These are phyloP conservation scores for Anneissia japonica DNA, from an alignment of 35 echinoderm and acorn worm genomes.

Conservation along the genomic window DNA sequence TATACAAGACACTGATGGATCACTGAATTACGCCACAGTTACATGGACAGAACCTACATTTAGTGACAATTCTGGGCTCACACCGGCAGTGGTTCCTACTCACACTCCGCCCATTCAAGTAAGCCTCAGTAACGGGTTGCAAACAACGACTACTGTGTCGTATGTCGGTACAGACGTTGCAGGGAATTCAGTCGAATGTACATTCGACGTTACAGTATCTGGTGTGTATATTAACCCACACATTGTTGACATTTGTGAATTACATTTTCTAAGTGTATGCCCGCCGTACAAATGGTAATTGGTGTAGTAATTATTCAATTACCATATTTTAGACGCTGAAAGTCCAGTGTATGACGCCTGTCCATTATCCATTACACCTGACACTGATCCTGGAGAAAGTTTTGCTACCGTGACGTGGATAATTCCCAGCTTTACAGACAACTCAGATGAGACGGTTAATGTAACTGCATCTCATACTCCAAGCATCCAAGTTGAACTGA, in stretches of 20 bases:
- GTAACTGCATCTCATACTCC: neutral
- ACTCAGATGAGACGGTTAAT: neutral
- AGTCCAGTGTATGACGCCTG: constrained; percentile 12
- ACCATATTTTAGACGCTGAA: constrained; percentile 42
- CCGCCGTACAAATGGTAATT: no score
- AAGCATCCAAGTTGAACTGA: neutral
- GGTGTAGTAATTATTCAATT: no score
- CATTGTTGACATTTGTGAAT: no score
- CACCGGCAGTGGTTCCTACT: neutral
- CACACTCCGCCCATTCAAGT: neutral
- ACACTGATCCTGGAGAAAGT: neutral
- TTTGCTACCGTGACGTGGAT: constrained; percentile 2
- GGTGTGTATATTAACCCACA: constrained; percentile 46
- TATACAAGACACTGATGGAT: no score
- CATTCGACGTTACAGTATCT: constrained; percentile 47
- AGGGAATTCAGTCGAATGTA: constrained; percentile 30
- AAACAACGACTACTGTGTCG: constrained; percentile 16
- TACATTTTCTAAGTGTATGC: no score
- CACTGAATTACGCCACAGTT: neutral
- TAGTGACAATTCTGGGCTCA: constrained; percentile 26
- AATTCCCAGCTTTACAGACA: constrained; percentile 10
- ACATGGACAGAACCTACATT: constrained; percentile 23
- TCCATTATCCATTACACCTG: neutral
- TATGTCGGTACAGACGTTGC: constrained; percentile 42
- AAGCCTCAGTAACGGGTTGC: constrained; percentile 20